Percentiles rank a stretch among this genome's conserved stretches.
Conservation (phyloP, 2,113 vertebrate genomes). For the Zosterops hypoxanthus region DNA sequence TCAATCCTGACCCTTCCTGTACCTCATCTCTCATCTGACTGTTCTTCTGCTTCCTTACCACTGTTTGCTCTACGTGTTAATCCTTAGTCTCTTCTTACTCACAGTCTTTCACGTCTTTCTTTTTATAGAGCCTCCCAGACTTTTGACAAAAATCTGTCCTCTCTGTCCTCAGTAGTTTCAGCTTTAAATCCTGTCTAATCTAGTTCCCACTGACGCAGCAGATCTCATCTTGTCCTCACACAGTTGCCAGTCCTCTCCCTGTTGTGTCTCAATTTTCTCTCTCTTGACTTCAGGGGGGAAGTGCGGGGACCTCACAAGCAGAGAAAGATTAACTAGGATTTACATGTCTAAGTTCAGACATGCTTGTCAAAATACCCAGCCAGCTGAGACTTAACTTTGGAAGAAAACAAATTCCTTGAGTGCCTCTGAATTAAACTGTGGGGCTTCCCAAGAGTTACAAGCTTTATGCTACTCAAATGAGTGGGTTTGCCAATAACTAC, state of each 20-base stretch:
- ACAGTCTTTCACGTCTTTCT: fast-evolving
- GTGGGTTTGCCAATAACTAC: not conserved
- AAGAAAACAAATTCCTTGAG: not conserved
- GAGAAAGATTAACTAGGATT: constrained; percentile 29
- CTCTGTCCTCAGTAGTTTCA: not conserved
- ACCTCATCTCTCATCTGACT: not conserved
- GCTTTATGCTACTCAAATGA: not conserved
- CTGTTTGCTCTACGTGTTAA: not conserved
- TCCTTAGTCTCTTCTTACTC: not conserved
- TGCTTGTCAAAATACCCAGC: constrained; percentile 2
- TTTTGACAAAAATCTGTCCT: not conserved
- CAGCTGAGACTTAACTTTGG: not conserved
- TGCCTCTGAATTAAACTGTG: not conserved
- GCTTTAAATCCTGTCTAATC: constrained; percentile 1
- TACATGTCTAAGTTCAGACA: not conserved
- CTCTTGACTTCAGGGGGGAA: not conserved
- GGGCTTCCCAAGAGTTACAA: not conserved
- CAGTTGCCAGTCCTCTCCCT: not conserved
- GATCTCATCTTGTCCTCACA: not conserved
- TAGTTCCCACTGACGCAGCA: not conserved
- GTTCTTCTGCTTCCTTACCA: not conserved
- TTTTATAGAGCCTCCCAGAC: not conserved
- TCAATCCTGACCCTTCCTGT: not conserved
- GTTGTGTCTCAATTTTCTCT: not conserved
- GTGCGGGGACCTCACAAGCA: not conserved